Evolutionary conservation across 2,113 vertebrate genomes (phyloP), one percentile per base, ranked within the genome.

Genomic region (Hystrix brachyura): DNA sequence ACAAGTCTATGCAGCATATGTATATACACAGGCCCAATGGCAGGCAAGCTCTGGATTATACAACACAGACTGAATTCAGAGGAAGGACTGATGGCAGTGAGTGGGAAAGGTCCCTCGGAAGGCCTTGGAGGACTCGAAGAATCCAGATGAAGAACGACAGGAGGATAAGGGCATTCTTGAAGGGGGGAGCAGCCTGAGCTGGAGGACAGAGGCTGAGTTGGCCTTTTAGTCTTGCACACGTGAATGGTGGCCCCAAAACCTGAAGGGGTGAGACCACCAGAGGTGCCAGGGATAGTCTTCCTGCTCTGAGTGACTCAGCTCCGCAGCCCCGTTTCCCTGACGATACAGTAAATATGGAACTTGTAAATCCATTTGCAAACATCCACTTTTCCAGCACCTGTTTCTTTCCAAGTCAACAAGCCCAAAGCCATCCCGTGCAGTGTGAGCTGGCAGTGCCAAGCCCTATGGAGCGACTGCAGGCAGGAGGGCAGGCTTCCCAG

Each of bases 311-410:
- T 97, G 96, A 97, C 94, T 98, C 96, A 98, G 92, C 34, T 60
- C 76, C 23, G 12, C 1, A 79, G 76, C 4, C 86, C 82, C 0
- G 87, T 97, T 62, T 96, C 97, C 97, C 94, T 97, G 96, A 85
- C 94, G 78, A 94, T 94, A 51, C 4, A 8, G 87, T 90, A 97
- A 96, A 98, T 71, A 95, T 0, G 12, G 92, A 27, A 27, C 81
- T 94, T 81, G 15, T 85, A 97, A 97, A 97, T 97, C 96, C 95
- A 94, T 94, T 55, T 18, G 82, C 92, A 97, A 97, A 98, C 84
- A 98, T 87, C 94, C 21, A 91, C 64, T 96, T 81, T 91, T 95
- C 91, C 14, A 0, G 93, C 1, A 4, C 32, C n/a, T 94, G 97
- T 64, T 94, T 65, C n/a, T 46, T 92, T 94, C 96, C 92, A 97